A percentile compares a stretch with the other conserved stretches of the same genome.
phyloP scores from a whole-genome alignment of 2,113 vertebrate genomes.

The Ceyx melanurus region DNA sequence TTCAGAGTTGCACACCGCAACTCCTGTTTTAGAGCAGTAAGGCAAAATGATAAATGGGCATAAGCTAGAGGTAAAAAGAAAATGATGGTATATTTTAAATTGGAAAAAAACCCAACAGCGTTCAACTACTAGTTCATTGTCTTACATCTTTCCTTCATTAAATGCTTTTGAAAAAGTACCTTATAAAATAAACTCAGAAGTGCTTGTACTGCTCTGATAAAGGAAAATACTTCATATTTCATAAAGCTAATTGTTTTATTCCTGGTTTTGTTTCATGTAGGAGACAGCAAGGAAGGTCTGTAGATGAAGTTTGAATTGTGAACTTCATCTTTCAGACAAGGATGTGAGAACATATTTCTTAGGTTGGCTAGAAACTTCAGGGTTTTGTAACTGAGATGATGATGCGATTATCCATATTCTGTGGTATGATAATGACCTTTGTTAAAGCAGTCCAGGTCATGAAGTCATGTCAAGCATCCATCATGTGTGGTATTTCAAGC shows the following conservation, averaged over 20 bases:
- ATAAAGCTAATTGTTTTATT: not conserved
- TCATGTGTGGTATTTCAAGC: not conserved
- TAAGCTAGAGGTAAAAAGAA: not conserved
- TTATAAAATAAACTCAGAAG: not conserved
- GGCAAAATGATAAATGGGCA: conserved; percentile 10
- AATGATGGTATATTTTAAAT: conserved; percentile 12
- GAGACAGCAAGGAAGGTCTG: not conserved
- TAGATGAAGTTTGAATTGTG: not conserved
- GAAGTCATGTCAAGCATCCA: not conserved
- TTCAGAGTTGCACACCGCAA: not conserved
- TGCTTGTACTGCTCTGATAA: not conserved
- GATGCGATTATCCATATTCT: not conserved
- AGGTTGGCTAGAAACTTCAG: not conserved
- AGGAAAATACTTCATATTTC: conserved; percentile 2
- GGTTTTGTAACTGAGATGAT: not conserved
- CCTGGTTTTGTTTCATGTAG: not conserved
- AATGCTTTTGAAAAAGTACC: not conserved
- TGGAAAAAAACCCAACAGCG: not conserved
- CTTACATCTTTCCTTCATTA: conserved; percentile 33
- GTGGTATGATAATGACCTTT: not conserved
- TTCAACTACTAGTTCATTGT: not conserved
- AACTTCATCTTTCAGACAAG: not conserved
- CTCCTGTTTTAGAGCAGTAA: not conserved
- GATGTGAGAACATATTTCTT: not conserved
- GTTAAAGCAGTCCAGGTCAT: not conserved